phyloP scores from a whole-genome alignment of 2,888 invertebrate genomes.

The Adineta ricciae region DNA sequence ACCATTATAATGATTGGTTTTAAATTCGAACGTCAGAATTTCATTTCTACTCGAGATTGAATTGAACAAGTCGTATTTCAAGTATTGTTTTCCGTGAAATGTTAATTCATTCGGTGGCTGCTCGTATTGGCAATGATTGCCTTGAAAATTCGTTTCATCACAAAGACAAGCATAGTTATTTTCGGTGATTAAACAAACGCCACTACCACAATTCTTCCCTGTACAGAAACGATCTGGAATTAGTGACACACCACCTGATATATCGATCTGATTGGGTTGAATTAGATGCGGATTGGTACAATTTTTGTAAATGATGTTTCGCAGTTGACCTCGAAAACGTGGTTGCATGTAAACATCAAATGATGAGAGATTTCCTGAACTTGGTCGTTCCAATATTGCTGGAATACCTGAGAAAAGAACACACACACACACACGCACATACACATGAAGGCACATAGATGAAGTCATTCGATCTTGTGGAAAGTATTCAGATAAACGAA shows the following conservation, averaged over 20 bases:
- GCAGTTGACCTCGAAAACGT: not conserved
- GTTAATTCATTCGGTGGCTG: not conserved
- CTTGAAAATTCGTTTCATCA: not conserved
- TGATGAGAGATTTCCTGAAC: not conserved
- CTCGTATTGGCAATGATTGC: not conserved
- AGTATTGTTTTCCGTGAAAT: not conserved
- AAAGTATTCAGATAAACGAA: no score
- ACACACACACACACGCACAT: no score
- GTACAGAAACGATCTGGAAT: not conserved
- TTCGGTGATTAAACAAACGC: not conserved
- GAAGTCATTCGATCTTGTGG: no score
- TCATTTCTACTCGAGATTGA: not conserved
- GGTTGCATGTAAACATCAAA: constrained; percentile 18
- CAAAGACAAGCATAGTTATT: not conserved
- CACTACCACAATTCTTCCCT: not conserved
- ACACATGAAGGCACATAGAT: no score
- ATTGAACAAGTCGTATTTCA: not conserved
- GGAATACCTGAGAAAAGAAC: not conserved
- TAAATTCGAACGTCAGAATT: not conserved
- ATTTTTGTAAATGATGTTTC: constrained; percentile 1
- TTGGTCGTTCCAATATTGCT: not conserved
- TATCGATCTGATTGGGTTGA: not conserved
- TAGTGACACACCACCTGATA: not conserved
- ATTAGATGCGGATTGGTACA: not conserved
- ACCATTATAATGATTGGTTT: not conserved